phyloP scores from a whole-genome alignment of 2,797 vertebrate genomes.

The Coilia nasus region DNA sequence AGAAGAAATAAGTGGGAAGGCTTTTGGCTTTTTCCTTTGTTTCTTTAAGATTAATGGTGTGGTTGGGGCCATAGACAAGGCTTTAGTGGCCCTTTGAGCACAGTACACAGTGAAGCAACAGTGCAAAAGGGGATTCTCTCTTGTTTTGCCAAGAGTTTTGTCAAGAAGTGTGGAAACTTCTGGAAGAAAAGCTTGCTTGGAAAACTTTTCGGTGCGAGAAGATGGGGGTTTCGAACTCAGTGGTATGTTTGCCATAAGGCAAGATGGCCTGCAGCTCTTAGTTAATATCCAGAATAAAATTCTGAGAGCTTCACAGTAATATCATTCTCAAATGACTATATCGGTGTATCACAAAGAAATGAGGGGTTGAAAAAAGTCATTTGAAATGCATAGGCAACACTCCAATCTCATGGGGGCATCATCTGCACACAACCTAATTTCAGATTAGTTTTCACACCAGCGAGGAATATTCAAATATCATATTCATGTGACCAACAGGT shows the following conservation, averaged over 20 bases:
- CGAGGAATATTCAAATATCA: conserved; percentile 47
- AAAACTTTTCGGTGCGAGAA: neutral
- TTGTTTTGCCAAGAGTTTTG: neutral
- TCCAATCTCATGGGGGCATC: conserved; percentile 33
- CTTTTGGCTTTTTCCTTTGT: neutral
- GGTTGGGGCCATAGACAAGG: neutral
- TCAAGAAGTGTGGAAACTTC: neutral
- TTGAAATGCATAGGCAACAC: conserved; percentile 50
- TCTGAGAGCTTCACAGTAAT: conserved; percentile 5
- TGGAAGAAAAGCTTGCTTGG: neutral
- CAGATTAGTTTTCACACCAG: conserved; percentile 52
- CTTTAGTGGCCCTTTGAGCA: neutral
- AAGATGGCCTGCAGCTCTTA: neutral
- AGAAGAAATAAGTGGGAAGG: neutral
- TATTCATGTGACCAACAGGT: conserved; percentile 41
- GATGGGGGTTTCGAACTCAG: neutral
- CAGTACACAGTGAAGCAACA: neutral
- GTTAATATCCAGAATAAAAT: neutral
- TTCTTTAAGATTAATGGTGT: neutral
- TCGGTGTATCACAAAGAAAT: conserved; percentile 29
- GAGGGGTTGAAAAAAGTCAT: conserved; percentile 31
- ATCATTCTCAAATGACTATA: conserved; percentile 32
- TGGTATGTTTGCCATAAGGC: neutral
- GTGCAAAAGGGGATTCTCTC: neutral
- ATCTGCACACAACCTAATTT: conserved; percentile 41